Base-by-base conservation (phyloP, 2,888 invertebrate species). In the Oxycera nigricornis region DNA sequence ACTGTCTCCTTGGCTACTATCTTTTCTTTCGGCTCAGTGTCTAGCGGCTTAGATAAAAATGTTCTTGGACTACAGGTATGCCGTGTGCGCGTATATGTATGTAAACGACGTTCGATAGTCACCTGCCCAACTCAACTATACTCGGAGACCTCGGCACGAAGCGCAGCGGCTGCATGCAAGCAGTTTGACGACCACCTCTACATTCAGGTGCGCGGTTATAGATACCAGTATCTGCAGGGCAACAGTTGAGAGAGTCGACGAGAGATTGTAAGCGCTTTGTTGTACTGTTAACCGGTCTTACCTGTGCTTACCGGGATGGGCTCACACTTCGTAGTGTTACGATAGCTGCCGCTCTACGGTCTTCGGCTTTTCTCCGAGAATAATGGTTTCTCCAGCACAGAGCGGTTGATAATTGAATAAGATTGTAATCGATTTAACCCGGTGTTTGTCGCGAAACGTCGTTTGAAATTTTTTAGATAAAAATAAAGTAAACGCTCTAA, bases 41-140 rank as follows among this genome's bases (percentile, higher is more conserved):
- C 59, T 26, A 59, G 28, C 26, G 17, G 26, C n/a, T 22, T 59
- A 28, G 59, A 59, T 55, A 24, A 55, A 55, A 55, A 24, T 24
- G 9, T 55, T 24, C 55, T 55, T 24, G 2, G 17, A 28, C 17
- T 59, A 3, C 59, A 59, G 28, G 59, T 28, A 28, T 59, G 28
- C 7, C 28, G 14, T 59, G 59, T 59, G 14, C 30, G 14, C 59
- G 65, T n/a, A n/a, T n/a, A n/a, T n/a, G n/a, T 41, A 41, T 67
- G 65, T 39, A 41, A 67, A 67, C 28, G 65, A 67, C 46, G 41
- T 67, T 46, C 65, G 65, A 31, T 62, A 67, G 41, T 67, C 65
- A 67, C 65, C 65, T 67, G 65, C 46, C n/a, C n/a, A n/a, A n/a
- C n/a, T 41, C 65, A 67, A 67, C 39, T 67, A 67, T 46, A 67